Evolutionary conservation across 2,797 vertebrate genomes (phyloP).

Genomic region (Capromys pilorides): DNA sequence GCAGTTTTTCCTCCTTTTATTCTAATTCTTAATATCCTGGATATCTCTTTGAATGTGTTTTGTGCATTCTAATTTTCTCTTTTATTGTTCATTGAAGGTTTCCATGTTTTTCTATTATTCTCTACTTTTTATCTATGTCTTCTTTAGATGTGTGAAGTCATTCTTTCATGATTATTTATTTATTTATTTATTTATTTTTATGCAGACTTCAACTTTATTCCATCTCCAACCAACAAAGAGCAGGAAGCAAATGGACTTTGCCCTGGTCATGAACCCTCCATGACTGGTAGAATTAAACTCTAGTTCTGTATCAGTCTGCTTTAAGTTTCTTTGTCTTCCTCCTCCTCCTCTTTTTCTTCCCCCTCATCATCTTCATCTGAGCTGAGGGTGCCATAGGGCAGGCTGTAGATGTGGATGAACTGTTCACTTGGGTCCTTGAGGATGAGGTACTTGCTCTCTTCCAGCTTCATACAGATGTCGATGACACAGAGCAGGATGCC

Average conservation of each 20-base stretch:
- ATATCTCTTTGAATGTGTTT: too few relatives aligned
- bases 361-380: constrained; percentile 98
- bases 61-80: too few relatives aligned
- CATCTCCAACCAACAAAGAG: background rate
- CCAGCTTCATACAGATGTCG: constrained; percentile 98
- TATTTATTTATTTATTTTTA: too few relatives aligned
- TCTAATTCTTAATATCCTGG: too few relatives aligned
- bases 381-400: constrained; percentile 98
- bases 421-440: constrained; percentile 99
- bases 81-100: too few relatives aligned
- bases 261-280: background rate
- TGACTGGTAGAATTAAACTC: background rate
- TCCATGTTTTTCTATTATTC: too few relatives aligned
- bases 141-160: too few relatives aligned
- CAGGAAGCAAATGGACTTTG: background rate
- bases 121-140: too few relatives aligned
- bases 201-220: constrained; percentile 72
- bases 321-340: constrained; percentile 89
- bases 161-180: too few relatives aligned
- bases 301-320: background rate
- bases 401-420: constrained; percentile 98
- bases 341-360: constrained; percentile 96
- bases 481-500: constrained; percentile 98
- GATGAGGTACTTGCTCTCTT: constrained; percentile 99
- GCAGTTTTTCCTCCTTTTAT: too few relatives aligned